A percentile compares a stretch with the other conserved stretches of the same genome.
Evolutionary conservation across 2,797 vertebrate species (phyloP).

Genomic region (Anguilla megastoma): DNA sequence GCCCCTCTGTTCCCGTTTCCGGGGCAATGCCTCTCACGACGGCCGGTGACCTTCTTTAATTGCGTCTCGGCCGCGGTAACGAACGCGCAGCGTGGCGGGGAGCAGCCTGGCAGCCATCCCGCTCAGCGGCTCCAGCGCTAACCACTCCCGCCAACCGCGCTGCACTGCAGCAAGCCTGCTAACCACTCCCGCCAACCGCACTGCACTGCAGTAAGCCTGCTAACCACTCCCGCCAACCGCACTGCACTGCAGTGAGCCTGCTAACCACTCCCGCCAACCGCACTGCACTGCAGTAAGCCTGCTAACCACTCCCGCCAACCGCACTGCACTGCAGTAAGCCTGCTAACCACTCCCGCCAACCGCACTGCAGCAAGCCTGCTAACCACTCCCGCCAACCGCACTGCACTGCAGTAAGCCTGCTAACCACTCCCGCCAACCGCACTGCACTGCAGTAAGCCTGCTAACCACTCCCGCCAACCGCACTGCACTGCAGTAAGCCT

Average conservation of each 20-base stretch:
- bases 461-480: not conserved
- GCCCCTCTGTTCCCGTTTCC: not conserved
- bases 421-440: not conserved
- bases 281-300: too few species aligned
- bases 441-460: not conserved
- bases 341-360: not conserved
- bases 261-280: not conserved
- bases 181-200: not conserved
- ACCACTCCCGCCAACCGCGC: not conserved
- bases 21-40: not conserved
- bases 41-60: conserved; percentile 6
- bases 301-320: not conserved
- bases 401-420: not conserved
- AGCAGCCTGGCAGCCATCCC: not conserved
- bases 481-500: not conserved
- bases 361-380: not conserved
- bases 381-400: not conserved
- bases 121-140: not conserved
- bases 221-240: not conserved
- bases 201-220: not conserved
- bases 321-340: not conserved
- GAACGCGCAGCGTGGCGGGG: not conserved
- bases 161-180: not conserved
- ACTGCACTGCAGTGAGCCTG: not conserved
- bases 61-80: not conserved